These are phyloP conservation scores for Pachydiplax longipennis DNA, from an alignment of 2,888 invertebrate species.

Conservation along the genomic window DNA sequence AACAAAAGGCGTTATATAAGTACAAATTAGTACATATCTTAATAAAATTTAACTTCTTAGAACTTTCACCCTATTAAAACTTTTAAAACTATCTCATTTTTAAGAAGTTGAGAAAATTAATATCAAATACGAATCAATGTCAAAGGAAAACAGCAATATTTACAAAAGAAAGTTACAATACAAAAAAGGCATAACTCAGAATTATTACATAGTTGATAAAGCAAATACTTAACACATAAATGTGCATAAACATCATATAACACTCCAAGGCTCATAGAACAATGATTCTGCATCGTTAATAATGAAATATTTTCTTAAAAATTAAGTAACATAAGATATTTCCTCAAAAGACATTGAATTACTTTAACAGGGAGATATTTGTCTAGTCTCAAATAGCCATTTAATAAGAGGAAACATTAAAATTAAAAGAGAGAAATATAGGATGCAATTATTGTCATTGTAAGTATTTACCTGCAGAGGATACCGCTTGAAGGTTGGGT, in stretches of 20 bases:
- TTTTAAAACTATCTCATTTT: too few relatives aligned
- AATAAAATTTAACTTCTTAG: too few relatives aligned
- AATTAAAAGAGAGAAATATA: neutral
- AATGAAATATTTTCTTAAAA: neutral
- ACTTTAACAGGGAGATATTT: too few relatives aligned
- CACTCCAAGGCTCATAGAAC: neutral
- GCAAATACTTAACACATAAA: neutral
- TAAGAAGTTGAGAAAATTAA: too few relatives aligned
- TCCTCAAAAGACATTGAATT: too few relatives aligned
- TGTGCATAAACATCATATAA: neutral
- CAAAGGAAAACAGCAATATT: neutral
- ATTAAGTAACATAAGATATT: neutral
- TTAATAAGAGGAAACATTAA: neutral
- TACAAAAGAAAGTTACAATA: neutral
- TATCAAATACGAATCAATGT: neutral
- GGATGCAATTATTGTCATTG: neutral
- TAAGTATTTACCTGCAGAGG: constrained; percentile 63
- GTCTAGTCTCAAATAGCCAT: neutral
- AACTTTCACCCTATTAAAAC: too few relatives aligned
- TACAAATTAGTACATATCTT: too few relatives aligned
- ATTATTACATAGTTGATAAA: neutral
- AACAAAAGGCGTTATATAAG: too few relatives aligned
- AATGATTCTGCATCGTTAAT: neutral
- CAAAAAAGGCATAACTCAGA: neutral
- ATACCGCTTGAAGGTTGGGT: constrained; percentile 62